phyloP scores from a whole-genome alignment of 2,797 vertebrate species.

The Gephyroberyx darwinii region DNA sequence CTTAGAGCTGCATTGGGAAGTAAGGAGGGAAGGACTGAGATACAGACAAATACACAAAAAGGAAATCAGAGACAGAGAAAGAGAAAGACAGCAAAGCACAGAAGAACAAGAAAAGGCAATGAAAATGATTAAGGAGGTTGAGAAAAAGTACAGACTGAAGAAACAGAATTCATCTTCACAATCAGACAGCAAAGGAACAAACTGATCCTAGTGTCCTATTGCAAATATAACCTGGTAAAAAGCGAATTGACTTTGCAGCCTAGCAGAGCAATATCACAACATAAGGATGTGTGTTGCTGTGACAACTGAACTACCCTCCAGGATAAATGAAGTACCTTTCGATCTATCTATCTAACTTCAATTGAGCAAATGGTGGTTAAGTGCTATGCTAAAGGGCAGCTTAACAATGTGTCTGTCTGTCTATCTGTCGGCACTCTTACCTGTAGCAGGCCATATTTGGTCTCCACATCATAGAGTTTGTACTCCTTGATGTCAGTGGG shows the following conservation, averaged over 20 bases:
- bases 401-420: too few relatives aligned
- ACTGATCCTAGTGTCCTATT: not conserved
- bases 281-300: not conserved
- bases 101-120: too few relatives aligned
- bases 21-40: too few relatives aligned
- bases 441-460: constrained; percentile 97
- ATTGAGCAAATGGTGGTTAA: not conserved
- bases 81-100: not conserved
- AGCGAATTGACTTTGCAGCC: not conserved
- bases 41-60: too few relatives aligned
- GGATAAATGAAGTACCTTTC: too few relatives aligned
- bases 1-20: too few relatives aligned
- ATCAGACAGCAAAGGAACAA: not conserved
- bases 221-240: not conserved
- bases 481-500: constrained; percentile 95
- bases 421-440: constrained; percentile 72
- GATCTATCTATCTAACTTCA: not conserved
- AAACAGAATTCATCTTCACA: not conserved
- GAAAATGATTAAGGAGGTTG: not conserved
- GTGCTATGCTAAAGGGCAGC: not conserved
- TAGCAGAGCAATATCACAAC: not conserved
- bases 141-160: not conserved
- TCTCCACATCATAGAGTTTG: constrained; percentile 97
- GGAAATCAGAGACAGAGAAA: not conserved
- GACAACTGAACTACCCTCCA: not conserved